Conservation (phyloP, 1,140 invertebrate genomes). For the Cyclargus thomasi region DNA sequence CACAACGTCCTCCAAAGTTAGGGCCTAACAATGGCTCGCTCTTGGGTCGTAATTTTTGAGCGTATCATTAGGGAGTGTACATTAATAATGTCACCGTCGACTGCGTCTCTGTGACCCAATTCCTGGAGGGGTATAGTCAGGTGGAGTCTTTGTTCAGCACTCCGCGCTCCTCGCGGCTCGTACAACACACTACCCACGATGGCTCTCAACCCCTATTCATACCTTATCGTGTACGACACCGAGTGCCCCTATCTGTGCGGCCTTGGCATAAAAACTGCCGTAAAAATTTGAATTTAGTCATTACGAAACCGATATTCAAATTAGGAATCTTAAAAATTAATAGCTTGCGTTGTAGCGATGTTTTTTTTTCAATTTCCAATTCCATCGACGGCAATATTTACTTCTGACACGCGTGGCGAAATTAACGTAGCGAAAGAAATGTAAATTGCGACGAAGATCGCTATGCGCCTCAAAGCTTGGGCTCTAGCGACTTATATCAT, state of each 20-base stretch:
- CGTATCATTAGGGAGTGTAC: background rate
- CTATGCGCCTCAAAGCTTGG: too few species aligned
- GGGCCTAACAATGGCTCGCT: background rate
- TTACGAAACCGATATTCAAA: background rate
- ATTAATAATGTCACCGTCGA: background rate
- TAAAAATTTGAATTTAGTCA: background rate
- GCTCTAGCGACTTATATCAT: too few species aligned
- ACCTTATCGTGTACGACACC: background rate
- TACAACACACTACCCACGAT: background rate
- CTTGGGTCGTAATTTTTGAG: background rate
- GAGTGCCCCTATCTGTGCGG: background rate
- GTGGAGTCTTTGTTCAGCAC: background rate
- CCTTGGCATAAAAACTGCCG: background rate
- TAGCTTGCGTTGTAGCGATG: too few species aligned
- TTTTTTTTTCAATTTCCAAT: too few species aligned
- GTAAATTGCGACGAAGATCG: too few species aligned
- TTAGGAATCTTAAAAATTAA: background rate
- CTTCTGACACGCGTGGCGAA: too few species aligned
- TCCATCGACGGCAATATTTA: too few species aligned
- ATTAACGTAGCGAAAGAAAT: too few species aligned
- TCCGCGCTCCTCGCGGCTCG: background rate
- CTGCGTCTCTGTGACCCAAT: background rate
- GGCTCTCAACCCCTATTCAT: conserved; percentile 1
- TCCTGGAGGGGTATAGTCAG: background rate
- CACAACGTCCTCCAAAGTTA: background rate